Evolutionary conservation across 2,888 invertebrate species (phyloP).

Genomic region (Sminthurinus aureus): DNA sequence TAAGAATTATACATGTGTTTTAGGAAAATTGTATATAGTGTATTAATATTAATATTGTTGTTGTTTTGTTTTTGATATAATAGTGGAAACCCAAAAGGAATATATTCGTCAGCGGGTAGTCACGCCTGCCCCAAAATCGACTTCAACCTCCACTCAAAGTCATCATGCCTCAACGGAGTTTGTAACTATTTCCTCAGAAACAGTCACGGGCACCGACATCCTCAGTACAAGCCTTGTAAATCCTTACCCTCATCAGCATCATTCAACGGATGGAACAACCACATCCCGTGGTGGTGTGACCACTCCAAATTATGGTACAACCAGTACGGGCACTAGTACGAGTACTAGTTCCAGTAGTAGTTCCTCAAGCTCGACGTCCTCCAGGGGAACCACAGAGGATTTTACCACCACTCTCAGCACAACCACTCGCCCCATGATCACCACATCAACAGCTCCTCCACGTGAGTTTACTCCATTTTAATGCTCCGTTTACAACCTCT

Average conservation of each 20-base stretch:
- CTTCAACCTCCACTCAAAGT: constrained; percentile 52
- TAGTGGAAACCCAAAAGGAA: constrained; percentile 58
- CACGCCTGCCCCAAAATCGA: constrained; percentile 43
- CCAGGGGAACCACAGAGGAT: constrained; percentile 53
- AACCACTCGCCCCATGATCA: constrained; percentile 63
- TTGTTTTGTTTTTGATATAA: constrained; percentile 3
- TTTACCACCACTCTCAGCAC: constrained; percentile 62
- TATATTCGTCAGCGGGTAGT: constrained; percentile 50
- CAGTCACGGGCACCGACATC: constrained; percentile 34
- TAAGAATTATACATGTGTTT: too few relatives aligned
- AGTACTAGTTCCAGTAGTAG: too few relatives aligned
- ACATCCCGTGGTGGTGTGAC: constrained; percentile 27
- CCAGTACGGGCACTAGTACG: not conserved
- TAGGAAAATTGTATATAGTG: too few relatives aligned
- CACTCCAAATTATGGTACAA: not conserved
- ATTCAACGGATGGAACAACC: constrained; percentile 26
- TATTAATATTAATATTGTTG: too few relatives aligned
- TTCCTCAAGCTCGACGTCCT: constrained; percentile 25
- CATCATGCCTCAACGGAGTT: constrained; percentile 48
- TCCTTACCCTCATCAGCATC: constrained; percentile 16
- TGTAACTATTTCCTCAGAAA: constrained; percentile 38
- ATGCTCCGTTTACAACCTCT: too few relatives aligned
- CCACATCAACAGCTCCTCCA: constrained; percentile 65
- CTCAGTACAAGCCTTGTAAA: constrained; percentile 37
- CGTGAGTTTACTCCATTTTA: constrained; percentile 63